A percentile compares a stretch with the other conserved stretches of the same genome.
phyloP scores from a whole-genome alignment of 2,113 vertebrate genomes.

The Pachypanchax playfairii region DNA sequence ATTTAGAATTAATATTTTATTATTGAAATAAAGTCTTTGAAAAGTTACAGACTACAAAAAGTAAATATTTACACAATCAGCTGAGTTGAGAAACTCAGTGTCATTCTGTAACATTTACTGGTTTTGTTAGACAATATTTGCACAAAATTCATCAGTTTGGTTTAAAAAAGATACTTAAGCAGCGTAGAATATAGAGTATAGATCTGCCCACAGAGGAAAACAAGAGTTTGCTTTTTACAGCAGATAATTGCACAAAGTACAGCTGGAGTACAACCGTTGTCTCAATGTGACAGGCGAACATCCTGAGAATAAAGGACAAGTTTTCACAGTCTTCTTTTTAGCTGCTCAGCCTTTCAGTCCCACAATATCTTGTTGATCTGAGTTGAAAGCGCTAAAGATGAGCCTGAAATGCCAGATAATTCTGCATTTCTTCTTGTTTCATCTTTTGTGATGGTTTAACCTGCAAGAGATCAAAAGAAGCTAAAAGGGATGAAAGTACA shows the following conservation, averaged over 20 bases:
- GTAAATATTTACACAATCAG: no score
- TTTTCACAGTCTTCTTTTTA: slow-evolving; percentile 26
- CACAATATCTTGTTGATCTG: slow-evolving; percentile 33
- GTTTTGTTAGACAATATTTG: slow-evolving; percentile 4
- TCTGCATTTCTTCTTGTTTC: slow-evolving; percentile 33
- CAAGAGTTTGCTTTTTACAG: slow-evolving; percentile 14
- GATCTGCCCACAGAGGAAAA: not conserved
- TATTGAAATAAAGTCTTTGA: no score
- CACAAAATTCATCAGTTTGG: no score
- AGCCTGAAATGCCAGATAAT: slow-evolving; percentile 32
- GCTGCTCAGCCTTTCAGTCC: slow-evolving; percentile 23
- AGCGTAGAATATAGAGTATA: no score
- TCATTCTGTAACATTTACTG: not conserved
- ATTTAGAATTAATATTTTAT: no score
- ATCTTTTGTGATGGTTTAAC: slow-evolving; percentile 25
- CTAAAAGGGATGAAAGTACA: not conserved
- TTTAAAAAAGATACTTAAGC: no score
- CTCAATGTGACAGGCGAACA: slow-evolving; percentile 22
- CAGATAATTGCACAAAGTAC: slow-evolving; percentile 9
- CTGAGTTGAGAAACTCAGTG: no score
- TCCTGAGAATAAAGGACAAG: slow-evolving; percentile 18
- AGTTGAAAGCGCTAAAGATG: slow-evolving; percentile 41
- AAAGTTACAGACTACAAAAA: no score
- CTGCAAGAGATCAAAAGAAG: slow-evolving; percentile 41
- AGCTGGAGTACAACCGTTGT: slow-evolving; percentile 29